phyloP scores from a whole-genome alignment of 1,140 invertebrate species.

The Drosophila jambulina region DNA sequence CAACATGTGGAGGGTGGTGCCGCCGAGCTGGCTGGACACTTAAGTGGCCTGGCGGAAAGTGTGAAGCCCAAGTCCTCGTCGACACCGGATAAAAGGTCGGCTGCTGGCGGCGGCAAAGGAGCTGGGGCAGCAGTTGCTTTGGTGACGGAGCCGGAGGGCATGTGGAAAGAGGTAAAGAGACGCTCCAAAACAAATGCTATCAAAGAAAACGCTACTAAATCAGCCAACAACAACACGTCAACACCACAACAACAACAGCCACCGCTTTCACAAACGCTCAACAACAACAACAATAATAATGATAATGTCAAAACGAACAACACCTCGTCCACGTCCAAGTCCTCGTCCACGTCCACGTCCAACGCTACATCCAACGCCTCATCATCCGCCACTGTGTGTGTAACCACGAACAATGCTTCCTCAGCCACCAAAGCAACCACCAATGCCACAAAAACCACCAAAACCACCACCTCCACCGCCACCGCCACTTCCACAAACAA shows the following conservation, averaged over 20 bases:
- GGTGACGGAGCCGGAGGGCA: conserved; percentile 80
- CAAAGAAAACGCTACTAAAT: conserved; percentile 85
- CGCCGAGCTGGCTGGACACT: conserved; percentile 75
- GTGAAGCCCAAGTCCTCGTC: conserved; percentile 69
- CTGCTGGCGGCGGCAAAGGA: conserved; percentile 38
- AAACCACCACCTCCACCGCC: conserved; percentile 28
- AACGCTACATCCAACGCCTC: conserved; percentile 68
- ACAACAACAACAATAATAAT: conserved; percentile 64
- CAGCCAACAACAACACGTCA: conserved; percentile 67
- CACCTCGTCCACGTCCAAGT: conserved; percentile 57
- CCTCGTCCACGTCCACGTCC: conserved; percentile 53
- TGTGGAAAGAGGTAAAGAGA: conserved; percentile 87
- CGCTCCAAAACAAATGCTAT: conserved; percentile 86
- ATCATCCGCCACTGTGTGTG: conserved; percentile 54
- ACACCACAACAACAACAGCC: conserved; percentile 71
- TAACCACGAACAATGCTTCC: conserved; percentile 53
- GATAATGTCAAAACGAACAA: conserved; percentile 66
- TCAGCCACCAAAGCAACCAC: conserved; percentile 46
- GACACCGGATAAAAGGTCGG: conserved; percentile 56
- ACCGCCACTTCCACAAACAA: conserved; percentile 44
- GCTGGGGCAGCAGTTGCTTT: conserved; percentile 65
- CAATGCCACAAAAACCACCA: conserved; percentile 38
- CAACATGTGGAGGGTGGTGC: conserved; percentile 85
- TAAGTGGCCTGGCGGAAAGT: conserved; percentile 79
- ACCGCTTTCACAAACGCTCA: conserved; percentile 81